Conservation (phyloP, 2,797 vertebrate species). For the Steatocranus sp. region DNA sequence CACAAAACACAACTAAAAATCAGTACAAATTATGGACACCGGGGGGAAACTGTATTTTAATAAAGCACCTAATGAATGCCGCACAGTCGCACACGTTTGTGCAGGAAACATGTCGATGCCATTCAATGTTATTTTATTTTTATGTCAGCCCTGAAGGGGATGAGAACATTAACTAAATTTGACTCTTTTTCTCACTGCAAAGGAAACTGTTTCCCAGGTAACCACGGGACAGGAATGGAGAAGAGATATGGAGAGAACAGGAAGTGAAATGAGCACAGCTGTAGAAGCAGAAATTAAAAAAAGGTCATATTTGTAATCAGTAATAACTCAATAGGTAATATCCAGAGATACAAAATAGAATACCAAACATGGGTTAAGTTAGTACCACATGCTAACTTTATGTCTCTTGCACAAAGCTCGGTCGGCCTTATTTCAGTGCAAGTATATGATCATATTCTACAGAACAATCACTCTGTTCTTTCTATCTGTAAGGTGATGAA, state of each 20-base stretch:
- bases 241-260: neutral
- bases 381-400: neutral
- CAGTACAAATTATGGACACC: neutral
- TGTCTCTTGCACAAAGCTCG: neutral
- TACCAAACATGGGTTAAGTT: neutral
- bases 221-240: constrained; percentile 7
- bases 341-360: neutral
- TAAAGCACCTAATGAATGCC: neutral
- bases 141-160: neutral
- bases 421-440: neutral
- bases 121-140: neutral
- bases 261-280: neutral
- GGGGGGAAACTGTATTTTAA: neutral
- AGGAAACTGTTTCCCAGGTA: constrained; percentile 47
- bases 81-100: neutral
- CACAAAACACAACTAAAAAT: neutral
- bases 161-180: neutral
- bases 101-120: neutral
- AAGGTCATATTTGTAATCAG: neutral
- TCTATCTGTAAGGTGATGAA: constrained; percentile 16
- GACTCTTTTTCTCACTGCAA: neutral
- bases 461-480: constrained; percentile 16
- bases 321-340: neutral
- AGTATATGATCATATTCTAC: constrained; percentile 18
- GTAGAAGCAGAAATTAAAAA: neutral